Conservation (phyloP, 2,888 invertebrate genomes). For the Drosophila stalkeri region DNA sequence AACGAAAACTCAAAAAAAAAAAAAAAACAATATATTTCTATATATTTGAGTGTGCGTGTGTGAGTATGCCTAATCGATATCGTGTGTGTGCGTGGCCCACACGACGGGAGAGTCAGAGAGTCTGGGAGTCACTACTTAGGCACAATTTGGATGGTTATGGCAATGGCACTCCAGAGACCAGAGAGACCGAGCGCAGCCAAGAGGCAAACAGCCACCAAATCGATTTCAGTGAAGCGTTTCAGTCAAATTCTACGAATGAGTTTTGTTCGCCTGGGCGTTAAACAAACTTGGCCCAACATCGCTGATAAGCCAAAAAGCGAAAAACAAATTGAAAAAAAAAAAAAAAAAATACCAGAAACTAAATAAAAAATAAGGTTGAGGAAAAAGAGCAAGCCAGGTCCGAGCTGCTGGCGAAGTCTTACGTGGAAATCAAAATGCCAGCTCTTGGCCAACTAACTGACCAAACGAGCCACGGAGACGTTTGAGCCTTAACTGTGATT, state of each 20-base stretch:
- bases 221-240: conserved; percentile 73
- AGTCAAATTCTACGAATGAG: conserved; percentile 73
- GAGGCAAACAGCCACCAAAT: conserved; percentile 53
- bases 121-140: conserved; percentile 76
- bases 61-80: conserved; percentile 69
- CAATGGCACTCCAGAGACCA: conserved; percentile 83
- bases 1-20: conserved; percentile 49
- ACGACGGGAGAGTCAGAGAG: conserved; percentile 15
- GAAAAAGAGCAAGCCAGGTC: conserved; percentile 19
- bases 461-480: conserved; percentile 55
- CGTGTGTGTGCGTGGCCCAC: conserved; percentile 61
- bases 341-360: conserved; percentile 4
- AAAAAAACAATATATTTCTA: conserved; percentile 15
- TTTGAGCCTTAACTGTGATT: conserved; percentile 74
- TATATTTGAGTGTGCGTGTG: conserved; percentile 8
- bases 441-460: conserved; percentile 49
- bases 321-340: background rate
- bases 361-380: conserved; percentile 6
- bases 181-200: conserved; percentile 13
- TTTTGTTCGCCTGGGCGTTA: conserved; percentile 69
- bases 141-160: conserved; percentile 82
- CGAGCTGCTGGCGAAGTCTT: conserved; percentile 45
- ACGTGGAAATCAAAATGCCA: conserved; percentile 71
- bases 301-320: conserved; percentile 58
- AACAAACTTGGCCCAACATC: conserved; percentile 63